Evolutionary conservation across 2,888 invertebrate genomes (phyloP).

Genomic region (Pterobdella sp.): DNA sequence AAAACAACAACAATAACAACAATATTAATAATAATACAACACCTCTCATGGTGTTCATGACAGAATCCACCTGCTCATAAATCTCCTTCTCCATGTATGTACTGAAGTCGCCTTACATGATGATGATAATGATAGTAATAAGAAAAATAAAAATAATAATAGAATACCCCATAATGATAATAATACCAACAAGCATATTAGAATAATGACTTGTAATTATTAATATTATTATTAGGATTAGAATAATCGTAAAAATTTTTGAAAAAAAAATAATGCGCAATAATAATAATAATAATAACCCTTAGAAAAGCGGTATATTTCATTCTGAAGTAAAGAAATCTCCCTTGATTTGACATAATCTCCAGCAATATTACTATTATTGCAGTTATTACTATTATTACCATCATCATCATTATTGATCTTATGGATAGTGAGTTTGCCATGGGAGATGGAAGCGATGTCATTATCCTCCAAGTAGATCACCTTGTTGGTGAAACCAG

Average conservation of each 20-base stretch:
- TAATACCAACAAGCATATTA: too few relatives aligned
- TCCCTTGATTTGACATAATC: slow-evolving; percentile 59
- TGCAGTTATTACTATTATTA: too few relatives aligned
- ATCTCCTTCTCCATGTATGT: slow-evolving; percentile 99
- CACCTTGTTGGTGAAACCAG: slow-evolving; percentile 97
- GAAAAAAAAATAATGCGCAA: too few relatives aligned
- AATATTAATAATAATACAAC: slow-evolving; percentile 57
- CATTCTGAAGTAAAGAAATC: slow-evolving; percentile 89
- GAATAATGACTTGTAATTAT: too few relatives aligned
- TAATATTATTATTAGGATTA: too few relatives aligned
- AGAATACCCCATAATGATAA: background rate
- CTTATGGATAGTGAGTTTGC: slow-evolving; percentile 84
- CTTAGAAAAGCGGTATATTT: slow-evolving; percentile 99
- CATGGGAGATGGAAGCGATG: slow-evolving; percentile 73
- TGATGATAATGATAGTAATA: background rate
- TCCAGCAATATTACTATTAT: too few relatives aligned
- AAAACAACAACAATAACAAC: background rate
- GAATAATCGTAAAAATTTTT: too few relatives aligned
- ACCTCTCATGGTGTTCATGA: slow-evolving; percentile 97
- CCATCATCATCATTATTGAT: slow-evolving; percentile 63
- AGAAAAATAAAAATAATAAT: background rate
- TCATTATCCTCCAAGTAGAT: slow-evolving; percentile 77
- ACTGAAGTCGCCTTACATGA: slow-evolving; percentile 70
- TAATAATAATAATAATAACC: too few relatives aligned
- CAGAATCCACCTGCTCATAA: slow-evolving; percentile 98